Evolutionary conservation across 2,888 invertebrate genomes (phyloP).

Genomic region (Hydriomena furcata): DNA sequence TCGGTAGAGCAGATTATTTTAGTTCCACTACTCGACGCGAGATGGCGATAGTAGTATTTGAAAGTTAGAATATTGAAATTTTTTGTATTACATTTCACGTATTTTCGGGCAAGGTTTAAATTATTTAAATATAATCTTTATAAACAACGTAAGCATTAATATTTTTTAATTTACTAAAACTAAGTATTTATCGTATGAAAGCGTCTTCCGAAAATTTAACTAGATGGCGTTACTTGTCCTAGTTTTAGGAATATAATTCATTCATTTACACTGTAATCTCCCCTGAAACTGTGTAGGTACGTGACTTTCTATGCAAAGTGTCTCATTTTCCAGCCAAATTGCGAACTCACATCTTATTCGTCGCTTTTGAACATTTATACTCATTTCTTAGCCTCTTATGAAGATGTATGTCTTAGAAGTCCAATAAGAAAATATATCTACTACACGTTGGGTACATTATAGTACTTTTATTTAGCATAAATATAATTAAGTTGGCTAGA

Average conservation of each 20-base stretch:
- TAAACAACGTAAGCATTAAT: too few species aligned
- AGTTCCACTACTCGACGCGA: slow-evolving; percentile 50
- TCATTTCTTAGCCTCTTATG: slow-evolving; percentile 68
- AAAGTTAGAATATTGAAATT: slow-evolving; percentile 2
- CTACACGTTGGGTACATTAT: too few species aligned
- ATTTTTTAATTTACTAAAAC: too few species aligned
- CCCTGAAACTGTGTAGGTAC: slow-evolving; percentile 52
- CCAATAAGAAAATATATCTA: slow-evolving; percentile 57
- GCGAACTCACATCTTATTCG: slow-evolving; percentile 73
- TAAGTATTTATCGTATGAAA: too few species aligned
- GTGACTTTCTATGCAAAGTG: slow-evolving; percentile 74
- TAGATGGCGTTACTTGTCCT: slow-evolving; percentile 60
- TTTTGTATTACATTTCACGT: too few species aligned
- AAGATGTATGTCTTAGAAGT: slow-evolving; percentile 62
- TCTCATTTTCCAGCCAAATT: slow-evolving; percentile 75
- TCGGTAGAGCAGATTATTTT: slow-evolving; percentile 54
- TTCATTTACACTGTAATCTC: slow-evolving; percentile 24
- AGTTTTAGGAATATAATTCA: slow-evolving; percentile 24
- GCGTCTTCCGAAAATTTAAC: background rate
- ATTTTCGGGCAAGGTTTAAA: too few species aligned
- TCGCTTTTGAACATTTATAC: slow-evolving; percentile 69
- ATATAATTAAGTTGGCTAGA: slow-evolving; percentile 38
- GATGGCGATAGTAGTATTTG: slow-evolving; percentile 46
- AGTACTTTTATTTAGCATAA: slow-evolving; percentile 20
- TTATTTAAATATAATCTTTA: too few species aligned